Conservation (phyloP, 2,888 invertebrate species). For the Yponomeuta cagnagella region DNA sequence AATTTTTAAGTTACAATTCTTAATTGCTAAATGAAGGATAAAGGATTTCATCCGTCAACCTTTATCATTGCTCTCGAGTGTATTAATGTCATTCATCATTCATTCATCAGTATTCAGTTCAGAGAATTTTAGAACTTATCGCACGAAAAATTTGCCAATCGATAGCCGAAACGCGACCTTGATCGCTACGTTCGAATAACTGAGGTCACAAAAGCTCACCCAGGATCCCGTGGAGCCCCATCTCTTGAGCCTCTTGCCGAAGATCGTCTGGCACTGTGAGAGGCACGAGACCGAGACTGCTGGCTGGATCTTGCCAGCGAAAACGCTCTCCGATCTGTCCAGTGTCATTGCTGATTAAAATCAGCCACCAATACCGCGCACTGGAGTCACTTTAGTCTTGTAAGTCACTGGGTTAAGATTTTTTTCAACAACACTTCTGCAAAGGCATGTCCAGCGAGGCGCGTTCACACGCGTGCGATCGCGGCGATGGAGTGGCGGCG, state of each 20-base stretch:
- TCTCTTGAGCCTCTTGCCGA: constrained; percentile 79
- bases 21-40: too few relatives aligned
- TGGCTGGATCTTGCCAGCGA: constrained; percentile 66
- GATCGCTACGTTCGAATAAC: neutral
- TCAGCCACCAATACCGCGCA: constrained; percentile 21
- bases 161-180: neutral
- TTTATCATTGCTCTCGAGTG: too few relatives aligned
- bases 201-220: constrained; percentile 62
- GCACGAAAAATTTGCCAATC: neutral
- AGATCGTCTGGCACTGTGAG: constrained; percentile 78
- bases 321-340: constrained; percentile 60
- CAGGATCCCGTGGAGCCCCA: constrained; percentile 86
- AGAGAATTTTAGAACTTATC: too few relatives aligned
- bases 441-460: neutral
- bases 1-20: too few relatives aligned
- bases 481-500: constrained; percentile 33
- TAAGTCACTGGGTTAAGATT: constrained; percentile 1
- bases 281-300: constrained; percentile 70
- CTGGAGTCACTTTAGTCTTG: constrained; percentile 4
- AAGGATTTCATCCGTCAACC: too few relatives aligned
- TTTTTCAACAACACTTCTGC: neutral
- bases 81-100: too few relatives aligned
- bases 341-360: constrained; percentile 58
- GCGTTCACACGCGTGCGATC: constrained; percentile 39
- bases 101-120: too few relatives aligned